These are phyloP conservation scores for Xylocampa areola DNA, from an alignment of 2,888 invertebrate species.

Conservation along the genomic window DNA sequence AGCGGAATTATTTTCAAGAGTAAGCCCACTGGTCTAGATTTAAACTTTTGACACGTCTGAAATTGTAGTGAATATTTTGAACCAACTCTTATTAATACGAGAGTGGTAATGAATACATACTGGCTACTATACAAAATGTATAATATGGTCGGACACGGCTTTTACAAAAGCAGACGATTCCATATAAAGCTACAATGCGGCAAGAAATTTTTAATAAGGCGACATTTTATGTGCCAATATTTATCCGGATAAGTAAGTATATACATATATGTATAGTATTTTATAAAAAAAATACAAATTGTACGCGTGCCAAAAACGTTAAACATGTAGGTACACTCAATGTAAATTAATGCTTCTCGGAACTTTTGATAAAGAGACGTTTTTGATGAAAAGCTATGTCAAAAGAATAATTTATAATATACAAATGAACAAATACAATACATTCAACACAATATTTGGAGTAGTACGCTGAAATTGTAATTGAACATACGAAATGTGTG, in stretches of 20 bases:
- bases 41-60: not conserved
- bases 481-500: slow-evolving; percentile 1
- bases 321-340: no score
- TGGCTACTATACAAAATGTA: slow-evolving; percentile 1
- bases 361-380: not conserved
- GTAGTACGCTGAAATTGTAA: not conserved
- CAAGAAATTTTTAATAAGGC: slow-evolving; percentile 8
- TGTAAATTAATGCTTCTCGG: no score
- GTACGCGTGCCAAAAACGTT: no score
- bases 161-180: slow-evolving; percentile 2
- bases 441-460: not conserved
- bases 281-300: not conserved
- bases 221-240: not conserved
- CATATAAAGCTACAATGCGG: slow-evolving; percentile 1
- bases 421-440: no score
- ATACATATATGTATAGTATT: not conserved
- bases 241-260: not conserved
- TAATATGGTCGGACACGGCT: not conserved
- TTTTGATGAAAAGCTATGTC: not conserved
- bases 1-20: no score
- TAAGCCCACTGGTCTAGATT: no score
- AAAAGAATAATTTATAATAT: slow-evolving; percentile 1
- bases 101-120: slow-evolving; percentile 1
- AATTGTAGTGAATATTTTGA: not conserved
- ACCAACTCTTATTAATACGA: not conserved